Conservation (phyloP, 2,888 invertebrate genomes). For the Nomada flava region DNA sequence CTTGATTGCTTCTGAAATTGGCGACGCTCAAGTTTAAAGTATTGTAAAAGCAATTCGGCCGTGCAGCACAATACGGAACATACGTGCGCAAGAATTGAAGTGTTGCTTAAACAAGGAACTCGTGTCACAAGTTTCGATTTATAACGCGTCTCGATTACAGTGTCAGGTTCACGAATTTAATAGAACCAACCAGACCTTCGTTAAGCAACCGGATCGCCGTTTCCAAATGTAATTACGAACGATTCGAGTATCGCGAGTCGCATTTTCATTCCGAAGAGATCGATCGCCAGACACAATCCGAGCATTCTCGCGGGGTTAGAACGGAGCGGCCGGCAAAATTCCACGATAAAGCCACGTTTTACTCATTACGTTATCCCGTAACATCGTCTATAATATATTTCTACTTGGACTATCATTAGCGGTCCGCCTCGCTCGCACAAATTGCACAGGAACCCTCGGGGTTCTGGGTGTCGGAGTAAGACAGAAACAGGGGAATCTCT, state of each 20-base stretch:
- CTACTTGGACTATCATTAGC: slow-evolving; percentile 59
- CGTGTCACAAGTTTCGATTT: too few species aligned
- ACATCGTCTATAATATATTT: slow-evolving; percentile 56
- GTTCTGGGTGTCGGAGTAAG: not conserved
- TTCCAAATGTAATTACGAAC: not conserved
- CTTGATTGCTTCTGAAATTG: too few species aligned
- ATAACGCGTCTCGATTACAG: too few species aligned
- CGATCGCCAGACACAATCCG: slow-evolving; percentile 5
- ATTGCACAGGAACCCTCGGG: slow-evolving; percentile 38
- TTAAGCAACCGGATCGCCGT: not conserved
- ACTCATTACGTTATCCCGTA: slow-evolving; percentile 56
- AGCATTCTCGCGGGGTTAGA: slow-evolving; percentile 32
- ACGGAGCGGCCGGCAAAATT: slow-evolving; percentile 37
- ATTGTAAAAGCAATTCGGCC: too few species aligned
- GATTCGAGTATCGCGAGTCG: not conserved
- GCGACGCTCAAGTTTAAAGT: too few species aligned
- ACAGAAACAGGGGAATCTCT: slow-evolving; percentile 46
- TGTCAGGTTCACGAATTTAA: too few species aligned
- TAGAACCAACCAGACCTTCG: too few species aligned
- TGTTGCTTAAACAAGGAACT: too few species aligned
- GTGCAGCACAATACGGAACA: too few species aligned
- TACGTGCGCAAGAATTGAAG: too few species aligned
- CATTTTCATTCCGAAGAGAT: not conserved
- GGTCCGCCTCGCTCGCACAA: slow-evolving; percentile 48
- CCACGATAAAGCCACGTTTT: slow-evolving; percentile 41